Evolutionary conservation across 2,888 invertebrate species (phyloP).

Genomic region (Tetranychus piercei): DNA sequence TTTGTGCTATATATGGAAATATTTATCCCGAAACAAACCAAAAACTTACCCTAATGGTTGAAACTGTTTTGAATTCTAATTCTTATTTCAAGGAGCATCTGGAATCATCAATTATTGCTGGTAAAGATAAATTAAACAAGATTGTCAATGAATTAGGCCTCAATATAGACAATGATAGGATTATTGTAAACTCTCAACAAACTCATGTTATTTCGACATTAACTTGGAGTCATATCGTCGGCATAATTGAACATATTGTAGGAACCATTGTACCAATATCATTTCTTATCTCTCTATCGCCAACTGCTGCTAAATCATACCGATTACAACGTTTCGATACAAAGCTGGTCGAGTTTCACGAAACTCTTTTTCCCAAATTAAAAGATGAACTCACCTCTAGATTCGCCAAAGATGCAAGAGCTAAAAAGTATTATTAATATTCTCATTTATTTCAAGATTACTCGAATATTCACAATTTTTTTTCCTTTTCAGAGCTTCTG

Average conservation of each 20-base stretch:
- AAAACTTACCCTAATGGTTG: not conserved
- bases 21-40: not conserved
- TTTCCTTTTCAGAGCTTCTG: not conserved
- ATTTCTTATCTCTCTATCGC: not conserved
- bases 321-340: not conserved
- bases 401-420: conserved; percentile 8
- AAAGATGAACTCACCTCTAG: conserved; percentile 2
- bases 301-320: not conserved
- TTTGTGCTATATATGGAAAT: conserved; percentile 3
- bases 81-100: not conserved
- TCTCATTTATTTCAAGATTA: too few relatives aligned
- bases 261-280: conserved; percentile 7
- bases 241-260: not conserved
- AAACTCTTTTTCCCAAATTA: conserved; percentile 1
- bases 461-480: too few relatives aligned
- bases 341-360: not conserved
- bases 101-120: not conserved
- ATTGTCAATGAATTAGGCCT: not conserved
- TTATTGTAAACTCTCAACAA: not conserved
- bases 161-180: not conserved
- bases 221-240: conserved; percentile 4
- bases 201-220: not conserved
- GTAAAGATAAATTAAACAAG: not conserved
- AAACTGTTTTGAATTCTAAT: conserved; percentile 2
- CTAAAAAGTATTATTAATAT: not conserved